These are phyloP conservation scores for Phortica okadai DNA, from an alignment of 2,888 invertebrate genomes.

Conservation along the genomic window DNA sequence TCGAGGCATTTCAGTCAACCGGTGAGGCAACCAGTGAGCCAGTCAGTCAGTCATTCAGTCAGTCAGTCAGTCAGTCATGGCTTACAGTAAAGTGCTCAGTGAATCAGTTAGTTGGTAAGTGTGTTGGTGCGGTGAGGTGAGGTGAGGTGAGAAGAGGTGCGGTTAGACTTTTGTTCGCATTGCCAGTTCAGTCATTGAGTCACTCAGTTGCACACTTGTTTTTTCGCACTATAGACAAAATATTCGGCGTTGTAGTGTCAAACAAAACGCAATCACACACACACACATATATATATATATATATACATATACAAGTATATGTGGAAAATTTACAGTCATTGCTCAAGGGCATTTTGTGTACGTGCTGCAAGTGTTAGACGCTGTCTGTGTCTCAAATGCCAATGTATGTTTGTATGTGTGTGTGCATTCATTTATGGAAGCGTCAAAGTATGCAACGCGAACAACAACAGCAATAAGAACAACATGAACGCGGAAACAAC, in stretches of 20 bases:
- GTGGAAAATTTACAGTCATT: background rate
- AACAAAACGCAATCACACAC: background rate
- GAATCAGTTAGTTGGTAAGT: too few species aligned
- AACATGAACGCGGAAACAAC: background rate
- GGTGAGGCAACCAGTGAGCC: slow-evolving; percentile 68
- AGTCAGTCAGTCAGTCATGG: background rate
- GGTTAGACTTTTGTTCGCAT: background rate
- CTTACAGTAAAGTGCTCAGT: too few species aligned
- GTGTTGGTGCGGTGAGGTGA: too few species aligned
- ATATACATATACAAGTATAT: background rate
- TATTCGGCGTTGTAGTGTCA: too few species aligned
- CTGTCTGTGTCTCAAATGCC: background rate
- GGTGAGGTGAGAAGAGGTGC: too few species aligned
- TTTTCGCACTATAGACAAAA: too few species aligned
- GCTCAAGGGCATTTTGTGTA: slow-evolving; percentile 12
- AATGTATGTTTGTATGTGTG: background rate
- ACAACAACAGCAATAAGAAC: slow-evolving; percentile 47
- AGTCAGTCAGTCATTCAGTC: slow-evolving; percentile 43
- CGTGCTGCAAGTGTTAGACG: background rate
- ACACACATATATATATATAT: background rate
- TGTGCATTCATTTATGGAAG: slow-evolving; percentile 18
- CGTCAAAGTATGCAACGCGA: slow-evolving; percentile 55
- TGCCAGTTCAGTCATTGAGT: background rate
- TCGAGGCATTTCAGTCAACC: slow-evolving; percentile 62
- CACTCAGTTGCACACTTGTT: background rate